Percentiles rank a stretch among this genome's conserved stretches.
Evolutionary conservation across 2,113 vertebrate genomes (phyloP).

Genomic region (Campylomormyrus tamandua): DNA sequence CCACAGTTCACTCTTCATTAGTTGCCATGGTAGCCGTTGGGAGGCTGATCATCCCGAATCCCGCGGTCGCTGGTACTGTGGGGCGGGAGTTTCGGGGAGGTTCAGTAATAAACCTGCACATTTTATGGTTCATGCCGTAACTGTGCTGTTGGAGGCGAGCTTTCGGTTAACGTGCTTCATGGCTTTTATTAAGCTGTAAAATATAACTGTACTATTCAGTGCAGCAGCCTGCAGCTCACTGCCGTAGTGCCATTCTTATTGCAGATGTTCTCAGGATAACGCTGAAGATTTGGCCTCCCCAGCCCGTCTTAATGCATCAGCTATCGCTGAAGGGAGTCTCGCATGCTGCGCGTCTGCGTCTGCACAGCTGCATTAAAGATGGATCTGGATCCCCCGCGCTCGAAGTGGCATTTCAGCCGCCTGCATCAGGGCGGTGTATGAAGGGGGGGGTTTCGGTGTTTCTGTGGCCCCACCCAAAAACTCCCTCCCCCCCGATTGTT

Average conservation of each 20-base stretch:
- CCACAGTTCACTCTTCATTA: conserved; percentile 1
- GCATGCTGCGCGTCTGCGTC: neutral
- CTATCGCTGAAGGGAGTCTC: neutral
- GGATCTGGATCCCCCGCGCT: neutral
- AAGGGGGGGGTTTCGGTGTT: no score
- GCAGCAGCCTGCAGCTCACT: neutral
- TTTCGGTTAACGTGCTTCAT: neutral
- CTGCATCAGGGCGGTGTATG: neutral
- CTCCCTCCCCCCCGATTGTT: neutral
- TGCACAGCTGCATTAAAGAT: neutral
- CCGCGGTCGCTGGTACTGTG: neutral
- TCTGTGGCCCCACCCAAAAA: neutral
- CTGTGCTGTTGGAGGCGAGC: neutral
- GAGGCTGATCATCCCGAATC: neutral
- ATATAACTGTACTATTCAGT: neutral
- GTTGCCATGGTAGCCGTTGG: neutral
- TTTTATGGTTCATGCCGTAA: neutral
- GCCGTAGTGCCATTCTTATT: neutral
- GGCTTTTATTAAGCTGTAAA: neutral
- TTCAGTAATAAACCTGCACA: neutral
- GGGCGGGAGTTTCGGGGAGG: neutral
- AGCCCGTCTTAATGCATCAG: neutral
- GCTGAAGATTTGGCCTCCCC: neutral
- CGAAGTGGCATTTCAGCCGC: neutral
- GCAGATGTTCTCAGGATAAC: neutral